phyloP scores from a whole-genome alignment of 2,797 vertebrate species.

The Falco cherrug region DNA sequence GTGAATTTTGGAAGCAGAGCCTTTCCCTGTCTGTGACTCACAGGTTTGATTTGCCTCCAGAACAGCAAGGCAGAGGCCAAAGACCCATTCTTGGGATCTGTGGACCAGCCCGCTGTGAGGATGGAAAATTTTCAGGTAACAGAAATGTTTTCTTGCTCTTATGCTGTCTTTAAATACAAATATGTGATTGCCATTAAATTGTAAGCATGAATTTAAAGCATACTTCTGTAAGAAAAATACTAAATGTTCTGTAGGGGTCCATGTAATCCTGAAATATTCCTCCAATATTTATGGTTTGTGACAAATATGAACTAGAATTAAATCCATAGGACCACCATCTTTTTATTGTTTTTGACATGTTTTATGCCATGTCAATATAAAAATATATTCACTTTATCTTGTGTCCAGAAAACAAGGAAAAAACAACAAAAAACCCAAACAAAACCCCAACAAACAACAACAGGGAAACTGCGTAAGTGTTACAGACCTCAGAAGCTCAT shows the following conservation, averaged over 20 bases:
- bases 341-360: background rate
- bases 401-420: background rate
- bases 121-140: slow-evolving; percentile 75
- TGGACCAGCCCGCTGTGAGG: slow-evolving; percentile 75
- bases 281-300: background rate
- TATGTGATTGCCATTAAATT: background rate
- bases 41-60: slow-evolving; percentile 74
- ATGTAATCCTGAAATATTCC: background rate
- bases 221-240: background rate
- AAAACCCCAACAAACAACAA: background rate
- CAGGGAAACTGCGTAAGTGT: background rate
- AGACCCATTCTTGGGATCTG: slow-evolving; percentile 77
- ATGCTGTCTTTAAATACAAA: background rate
- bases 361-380: background rate
- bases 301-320: background rate
- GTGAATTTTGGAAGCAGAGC: slow-evolving; percentile 49
- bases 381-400: background rate
- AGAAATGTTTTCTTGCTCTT: slow-evolving; percentile 28
- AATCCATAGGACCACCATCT: background rate
- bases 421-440: background rate
- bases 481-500: background rate
- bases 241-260: background rate
- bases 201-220: background rate
- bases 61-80: slow-evolving; percentile 78
- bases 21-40: slow-evolving; percentile 71